These are phyloP conservation scores for Mythimna loreyi DNA, from an alignment of 2,888 invertebrate species.

Conservation along the genomic window DNA sequence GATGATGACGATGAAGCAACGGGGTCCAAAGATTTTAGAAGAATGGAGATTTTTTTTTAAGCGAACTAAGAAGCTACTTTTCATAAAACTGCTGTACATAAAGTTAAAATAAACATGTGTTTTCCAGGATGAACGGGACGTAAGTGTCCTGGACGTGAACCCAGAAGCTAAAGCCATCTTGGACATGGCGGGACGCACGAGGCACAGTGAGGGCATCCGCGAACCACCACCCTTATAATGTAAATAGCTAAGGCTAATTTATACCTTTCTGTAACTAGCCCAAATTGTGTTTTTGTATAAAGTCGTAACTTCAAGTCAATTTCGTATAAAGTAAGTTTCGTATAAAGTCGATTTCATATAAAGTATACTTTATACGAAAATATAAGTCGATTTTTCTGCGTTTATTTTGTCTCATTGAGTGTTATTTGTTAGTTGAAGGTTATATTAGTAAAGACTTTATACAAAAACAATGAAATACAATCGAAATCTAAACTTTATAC, in stretches of 20 bases:
- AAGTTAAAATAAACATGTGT: not conserved
- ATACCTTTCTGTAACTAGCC: slow-evolving; percentile 23
- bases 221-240: slow-evolving; percentile 87
- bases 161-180: slow-evolving; percentile 95
- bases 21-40: no score
- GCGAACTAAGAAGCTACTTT: no score
- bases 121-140: slow-evolving; percentile 85
- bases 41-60: no score
- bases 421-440: no score
- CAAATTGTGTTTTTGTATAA: slow-evolving; percentile 34
- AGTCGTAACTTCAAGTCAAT: slow-evolving; percentile 23
- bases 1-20: no score
- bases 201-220: slow-evolving; percentile 96
- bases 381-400: no score
- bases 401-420: no score
- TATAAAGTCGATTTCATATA: slow-evolving; percentile 37
- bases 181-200: slow-evolving; percentile 95
- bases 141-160: slow-evolving; percentile 94
- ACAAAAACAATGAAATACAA: slow-evolving; percentile 24
- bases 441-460: slow-evolving; percentile 30
- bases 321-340: slow-evolving; percentile 1
- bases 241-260: slow-evolving; percentile 22
- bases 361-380: slow-evolving; percentile 14
- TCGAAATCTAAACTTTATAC: slow-evolving; percentile 46
- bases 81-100: no score